These are phyloP conservation scores for Calliopsis andreniformis DNA, from an alignment of 1,140 invertebrate species.

Conservation along the genomic window DNA sequence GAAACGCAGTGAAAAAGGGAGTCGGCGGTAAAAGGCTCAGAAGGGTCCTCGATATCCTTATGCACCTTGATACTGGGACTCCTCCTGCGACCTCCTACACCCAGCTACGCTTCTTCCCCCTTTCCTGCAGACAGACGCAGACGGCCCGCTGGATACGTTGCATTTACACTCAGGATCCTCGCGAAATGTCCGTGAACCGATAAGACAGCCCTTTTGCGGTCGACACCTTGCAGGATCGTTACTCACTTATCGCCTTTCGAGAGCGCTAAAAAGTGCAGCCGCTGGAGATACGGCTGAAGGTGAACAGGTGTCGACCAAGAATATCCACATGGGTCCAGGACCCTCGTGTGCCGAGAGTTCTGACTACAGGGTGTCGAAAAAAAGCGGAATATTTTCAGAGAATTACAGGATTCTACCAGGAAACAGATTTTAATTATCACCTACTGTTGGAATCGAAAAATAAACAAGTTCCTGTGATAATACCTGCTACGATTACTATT, in stretches of 20 bases:
- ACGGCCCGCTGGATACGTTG: not conserved
- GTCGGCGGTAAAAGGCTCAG: not conserved
- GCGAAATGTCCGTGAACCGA: constrained; percentile 22
- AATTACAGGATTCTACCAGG: not conserved
- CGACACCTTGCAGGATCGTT: constrained; percentile 37
- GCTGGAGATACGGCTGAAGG: constrained; percentile 30
- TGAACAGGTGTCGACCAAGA: constrained; percentile 43
- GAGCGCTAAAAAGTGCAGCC: constrained; percentile 15
- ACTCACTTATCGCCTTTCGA: constrained; percentile 34
- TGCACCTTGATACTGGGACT: constrained; percentile 3
- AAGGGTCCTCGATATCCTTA: constrained; percentile 2
- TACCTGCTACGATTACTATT: too few relatives aligned
- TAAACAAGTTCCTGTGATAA: too few relatives aligned
- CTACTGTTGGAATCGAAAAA: too few relatives aligned
- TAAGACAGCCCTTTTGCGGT: constrained; percentile 35
- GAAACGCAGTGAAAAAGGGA: not conserved
- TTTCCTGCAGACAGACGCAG: not conserved
- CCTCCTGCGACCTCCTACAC: too few relatives aligned
- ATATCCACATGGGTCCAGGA: not conserved
- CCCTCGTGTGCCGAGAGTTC: not conserved
- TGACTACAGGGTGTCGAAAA: not conserved
- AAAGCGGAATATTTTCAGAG: too few relatives aligned
- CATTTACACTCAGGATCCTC: constrained; percentile 17
- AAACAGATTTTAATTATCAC: not conserved
- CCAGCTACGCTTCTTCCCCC: not conserved